Evolutionary conservation across 64 coral and sea anemone species (phyloP), one percentile per base, ranked within the genome.

Genomic region (Montipora sp.): DNA sequence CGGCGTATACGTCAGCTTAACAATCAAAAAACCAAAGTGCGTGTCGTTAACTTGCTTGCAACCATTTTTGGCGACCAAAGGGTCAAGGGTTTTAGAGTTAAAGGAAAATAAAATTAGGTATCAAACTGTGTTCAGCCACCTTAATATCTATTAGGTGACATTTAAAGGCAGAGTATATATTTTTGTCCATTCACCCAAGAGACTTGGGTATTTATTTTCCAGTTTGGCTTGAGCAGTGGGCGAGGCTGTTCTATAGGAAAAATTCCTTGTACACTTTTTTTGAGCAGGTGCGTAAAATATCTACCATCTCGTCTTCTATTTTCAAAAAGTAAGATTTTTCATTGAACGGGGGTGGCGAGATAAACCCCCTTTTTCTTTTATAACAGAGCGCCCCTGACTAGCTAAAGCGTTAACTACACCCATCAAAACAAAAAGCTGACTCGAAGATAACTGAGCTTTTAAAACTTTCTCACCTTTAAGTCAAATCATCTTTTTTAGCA

Each of bases 381-480:
- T 50, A 47, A 47, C 44, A 36, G 47, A 79, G 15, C 47, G 7
- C 18, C 14, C 22, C 11, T 53, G 24, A 79, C 46, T 79, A 23
- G 67, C 7, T 70, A 70, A 18, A 70, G 67, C 8, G n/a, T 70
- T 70, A 70, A 70, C 67, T 70, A 70, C 67, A 16, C 67, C 67
- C 67, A 70, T 70, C 13, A 70, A 70, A 70, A 70, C 13, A 70
- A 70, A 70, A 70, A 70, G 19, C 67, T 70, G 67, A 70, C 67
- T 70, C 67, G 67, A 70, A 70, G 67, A 70, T 70, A 70, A 70
- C 0, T 70, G 67, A 20, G 8, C 67, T 70, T 70, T 70, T 20
- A 70, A 20, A 20, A 70, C 67, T 70, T 70, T 70, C 3, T 70
- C 67, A 70, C 67, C 19, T 70, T 70, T 70, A 70, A 8, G 71